phyloP scores from a whole-genome alignment of 2,113 vertebrate genomes.

The Coptodon rendalli region DNA sequence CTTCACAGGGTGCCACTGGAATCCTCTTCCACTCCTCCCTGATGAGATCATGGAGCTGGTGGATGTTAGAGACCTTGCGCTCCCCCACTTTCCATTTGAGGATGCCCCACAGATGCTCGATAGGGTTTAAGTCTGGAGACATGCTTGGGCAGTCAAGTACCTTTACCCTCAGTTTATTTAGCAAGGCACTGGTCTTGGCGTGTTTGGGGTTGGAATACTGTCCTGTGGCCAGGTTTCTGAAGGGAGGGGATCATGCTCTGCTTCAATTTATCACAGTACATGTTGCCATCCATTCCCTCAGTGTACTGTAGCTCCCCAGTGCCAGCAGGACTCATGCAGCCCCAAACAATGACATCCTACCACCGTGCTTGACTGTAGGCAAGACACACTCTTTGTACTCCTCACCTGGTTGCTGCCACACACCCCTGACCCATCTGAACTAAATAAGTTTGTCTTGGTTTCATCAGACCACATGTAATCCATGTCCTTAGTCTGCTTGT shows the following conservation, averaged over 20 bases:
- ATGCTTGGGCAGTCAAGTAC: not conserved
- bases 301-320: not conserved
- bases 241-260: not conserved
- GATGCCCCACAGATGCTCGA: not conserved
- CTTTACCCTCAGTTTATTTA: not conserved
- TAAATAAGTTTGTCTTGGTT: not conserved
- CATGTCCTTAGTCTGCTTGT: not conserved
- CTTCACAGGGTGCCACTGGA: not conserved
- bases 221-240: not conserved
- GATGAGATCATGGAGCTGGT: not conserved
- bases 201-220: not conserved
- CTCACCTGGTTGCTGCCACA: not conserved
- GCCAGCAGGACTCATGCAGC: not conserved
- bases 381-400: not conserved
- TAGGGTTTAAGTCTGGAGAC: not conserved
- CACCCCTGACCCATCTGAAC: not conserved
- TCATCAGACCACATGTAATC: not conserved
- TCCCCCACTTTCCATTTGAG: not conserved
- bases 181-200: not conserved
- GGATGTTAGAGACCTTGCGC: not conserved
- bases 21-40: not conserved
- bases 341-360: not conserved
- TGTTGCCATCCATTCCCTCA: not conserved
- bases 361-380: not conserved
- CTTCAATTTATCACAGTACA: not conserved